phyloP scores from a whole-genome alignment of 2,888 invertebrate species.

The Drosophila limbata region DNA sequence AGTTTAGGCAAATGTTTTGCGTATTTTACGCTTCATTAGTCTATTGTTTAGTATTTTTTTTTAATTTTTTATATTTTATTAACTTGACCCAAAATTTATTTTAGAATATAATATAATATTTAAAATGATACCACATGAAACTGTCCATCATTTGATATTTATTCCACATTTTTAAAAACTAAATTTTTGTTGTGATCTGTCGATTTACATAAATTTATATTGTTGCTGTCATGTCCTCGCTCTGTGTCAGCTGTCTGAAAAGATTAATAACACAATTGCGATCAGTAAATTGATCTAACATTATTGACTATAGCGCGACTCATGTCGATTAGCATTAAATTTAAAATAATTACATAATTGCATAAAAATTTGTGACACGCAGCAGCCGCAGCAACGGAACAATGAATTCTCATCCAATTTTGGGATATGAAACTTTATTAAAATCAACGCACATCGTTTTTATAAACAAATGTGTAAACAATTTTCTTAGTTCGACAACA shows the following conservation, averaged over 20 bases:
- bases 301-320: conserved; percentile 38
- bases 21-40: background rate
- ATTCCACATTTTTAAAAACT: conserved; percentile 21
- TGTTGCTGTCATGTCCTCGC: conserved; percentile 50
- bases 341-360: conserved; percentile 73
- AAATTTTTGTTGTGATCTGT: conserved; percentile 8
- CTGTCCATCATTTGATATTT: conserved; percentile 49
- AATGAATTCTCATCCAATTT: conserved; percentile 43
- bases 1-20: background rate
- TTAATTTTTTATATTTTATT: too few relatives aligned
- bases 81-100: too few relatives aligned
- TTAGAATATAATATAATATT: too few relatives aligned
- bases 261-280: conserved; percentile 68
- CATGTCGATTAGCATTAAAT: conserved; percentile 71
- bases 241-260: conserved; percentile 65
- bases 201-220: conserved; percentile 31
- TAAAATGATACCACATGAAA: conserved; percentile 2
- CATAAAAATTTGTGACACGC: conserved; percentile 75
- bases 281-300: conserved; percentile 57
- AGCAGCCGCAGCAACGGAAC: conserved; percentile 40
- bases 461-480: conserved; percentile 69
- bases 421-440: conserved; percentile 62
- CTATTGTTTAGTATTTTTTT: background rate
- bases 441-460: conserved; percentile 64
- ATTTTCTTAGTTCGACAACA: conserved; percentile 43